Percentiles rank a stretch among this genome's conserved stretches.
Evolutionary conservation across 2,113 vertebrate species (phyloP).

Genomic region (Alectura lathami): DNA sequence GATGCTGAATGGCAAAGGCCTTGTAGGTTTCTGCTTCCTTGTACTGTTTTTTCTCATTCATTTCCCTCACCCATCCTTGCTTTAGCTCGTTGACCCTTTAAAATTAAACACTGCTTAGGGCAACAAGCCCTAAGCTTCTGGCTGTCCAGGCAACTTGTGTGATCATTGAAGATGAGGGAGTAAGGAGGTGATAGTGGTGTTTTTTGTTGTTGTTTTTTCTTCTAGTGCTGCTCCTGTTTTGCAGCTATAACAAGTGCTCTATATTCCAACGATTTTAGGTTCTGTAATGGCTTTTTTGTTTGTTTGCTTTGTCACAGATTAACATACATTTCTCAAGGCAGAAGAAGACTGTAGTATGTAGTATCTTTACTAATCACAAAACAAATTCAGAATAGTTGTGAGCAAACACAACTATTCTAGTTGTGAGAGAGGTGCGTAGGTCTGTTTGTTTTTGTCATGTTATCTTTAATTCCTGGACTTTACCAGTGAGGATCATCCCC

Average conservation of each 20-base stretch:
- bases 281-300: neutral
- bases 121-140: too few relatives aligned
- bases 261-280: neutral
- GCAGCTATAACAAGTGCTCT: neutral
- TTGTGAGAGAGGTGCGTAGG: neutral
- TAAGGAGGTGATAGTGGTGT: neutral
- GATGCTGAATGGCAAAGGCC: neutral
- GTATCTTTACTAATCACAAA: neutral
- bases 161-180: neutral
- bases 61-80: neutral
- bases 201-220: neutral
- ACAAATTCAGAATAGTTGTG: neutral
- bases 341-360: neutral
- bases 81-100: neutral
- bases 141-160: neutral
- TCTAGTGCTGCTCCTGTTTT: neutral
- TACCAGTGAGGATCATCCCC: neutral
- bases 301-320: neutral
- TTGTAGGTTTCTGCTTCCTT: neutral
- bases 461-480: neutral
- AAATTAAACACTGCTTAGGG: neutral
- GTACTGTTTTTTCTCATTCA: neutral
- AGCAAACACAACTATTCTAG: too few relatives aligned
- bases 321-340: neutral
- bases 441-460: neutral